These are phyloP conservation scores for Porites cylindrica DNA, from an alignment of 92 coral and sea anemone genomes.

Conservation along the genomic window DNA sequence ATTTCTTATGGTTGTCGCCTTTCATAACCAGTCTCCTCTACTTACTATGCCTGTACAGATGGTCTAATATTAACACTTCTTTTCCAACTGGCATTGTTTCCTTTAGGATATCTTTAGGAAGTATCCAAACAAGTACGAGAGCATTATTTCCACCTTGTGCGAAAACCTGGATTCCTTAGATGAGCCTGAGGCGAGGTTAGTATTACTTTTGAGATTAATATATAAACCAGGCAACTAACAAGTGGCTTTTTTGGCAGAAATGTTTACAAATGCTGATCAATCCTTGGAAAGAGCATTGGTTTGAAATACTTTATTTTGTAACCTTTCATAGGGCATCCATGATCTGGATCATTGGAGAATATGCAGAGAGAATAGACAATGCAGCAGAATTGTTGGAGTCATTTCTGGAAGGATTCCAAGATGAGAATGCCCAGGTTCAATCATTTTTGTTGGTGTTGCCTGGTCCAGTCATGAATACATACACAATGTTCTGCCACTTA, in stretches of 20 bases:
- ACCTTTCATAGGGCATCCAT: slow-evolving; percentile 86
- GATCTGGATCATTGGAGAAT: slow-evolving; percentile 99
- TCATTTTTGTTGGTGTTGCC: not conserved
- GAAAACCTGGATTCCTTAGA: slow-evolving; percentile 99
- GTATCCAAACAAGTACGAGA: slow-evolving; percentile 98
- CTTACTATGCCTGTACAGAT: not conserved
- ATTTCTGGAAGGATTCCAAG: slow-evolving; percentile 99
- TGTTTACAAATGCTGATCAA: not conserved
- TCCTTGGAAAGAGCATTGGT: not conserved
- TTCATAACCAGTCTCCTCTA: not conserved
- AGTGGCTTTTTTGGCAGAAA: too few relatives aligned
- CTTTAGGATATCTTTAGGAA: slow-evolving; percentile 95
- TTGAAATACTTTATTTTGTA: not conserved
- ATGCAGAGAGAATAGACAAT: slow-evolving; percentile 99
- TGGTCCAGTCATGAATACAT: not conserved
- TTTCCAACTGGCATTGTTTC: not conserved
- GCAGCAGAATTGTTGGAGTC: slow-evolving; percentile 98
- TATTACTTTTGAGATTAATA: not conserved
- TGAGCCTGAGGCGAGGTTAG: slow-evolving; percentile 98
- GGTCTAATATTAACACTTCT: not conserved
- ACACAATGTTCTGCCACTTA: not conserved
- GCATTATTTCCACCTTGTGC: slow-evolving; percentile 97
- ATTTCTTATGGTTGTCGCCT: too few relatives aligned
- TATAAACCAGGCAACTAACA: too few relatives aligned
- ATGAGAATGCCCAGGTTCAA: slow-evolving; percentile 96